Evolutionary conservation across 1,140 invertebrate species (phyloP), one percentile per base, ranked within the genome.

Genomic region (Drosophila trapezifrons): DNA sequence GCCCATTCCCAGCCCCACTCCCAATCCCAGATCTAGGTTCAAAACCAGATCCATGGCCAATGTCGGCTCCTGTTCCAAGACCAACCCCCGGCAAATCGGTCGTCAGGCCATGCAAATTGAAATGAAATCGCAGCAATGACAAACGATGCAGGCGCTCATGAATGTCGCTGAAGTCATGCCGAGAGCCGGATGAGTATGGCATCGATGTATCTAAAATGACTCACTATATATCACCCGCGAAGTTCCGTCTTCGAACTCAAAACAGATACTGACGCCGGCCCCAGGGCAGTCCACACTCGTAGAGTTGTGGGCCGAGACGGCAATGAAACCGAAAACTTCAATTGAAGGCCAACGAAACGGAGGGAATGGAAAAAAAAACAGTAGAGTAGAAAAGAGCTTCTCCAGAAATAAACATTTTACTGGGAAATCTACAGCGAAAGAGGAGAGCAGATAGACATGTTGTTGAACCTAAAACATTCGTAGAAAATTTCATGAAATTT

Each of bases 101-200:
- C 17, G 43, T 20, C 62, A 62, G 35, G 40, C 56, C 45, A 59
- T 63, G 74, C 67, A 78, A 81, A 82, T 81, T 82, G 67, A 82
- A 81, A 74, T 69, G 79, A 67, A 63, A 81, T 64, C 67, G 79
- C 58, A 64, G 55, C 79, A 82, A 82, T 64, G 79, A 78, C 58
- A 81, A 57, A 58, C 76, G 66, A 58, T 40, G 58, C 58, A 63
- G 40, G 3, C 74, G 51, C 49, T 70, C 64, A 42, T 70, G 38
- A 46, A 70, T 37, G 55, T 70, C 57, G 18, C 57, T 77, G 9
- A 56, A 56, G 56, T 58, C 60, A 29, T 8, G 13, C 49, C 40
- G 32, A 13, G 67, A 55, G 29, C 25, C 60, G 15, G 62, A 47
- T 43, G 73, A 43, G 57, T 45, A 56, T 62, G 55, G 42, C 73